These are phyloP conservation scores for Eremophila alpestris DNA, from an alignment of 2,797 vertebrate species.

Conservation along the genomic window DNA sequence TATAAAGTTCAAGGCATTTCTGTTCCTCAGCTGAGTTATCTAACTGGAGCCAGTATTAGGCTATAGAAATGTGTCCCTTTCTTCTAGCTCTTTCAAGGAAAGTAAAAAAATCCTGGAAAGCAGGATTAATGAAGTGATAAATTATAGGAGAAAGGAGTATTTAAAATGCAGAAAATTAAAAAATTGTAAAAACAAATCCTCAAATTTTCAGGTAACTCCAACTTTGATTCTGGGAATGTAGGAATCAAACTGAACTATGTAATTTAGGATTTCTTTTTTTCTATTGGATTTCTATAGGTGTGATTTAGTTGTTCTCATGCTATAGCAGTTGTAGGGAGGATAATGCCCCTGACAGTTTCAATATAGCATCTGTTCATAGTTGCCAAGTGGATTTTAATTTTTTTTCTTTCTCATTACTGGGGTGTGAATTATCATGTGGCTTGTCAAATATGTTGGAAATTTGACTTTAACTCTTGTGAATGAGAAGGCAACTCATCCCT, in stretches of 20 bases:
- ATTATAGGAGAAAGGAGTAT: background rate
- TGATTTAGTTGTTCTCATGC: background rate
- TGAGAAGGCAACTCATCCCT: background rate
- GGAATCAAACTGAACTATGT: background rate
- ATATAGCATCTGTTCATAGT: background rate
- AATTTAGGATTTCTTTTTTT: background rate
- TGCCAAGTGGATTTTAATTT: background rate
- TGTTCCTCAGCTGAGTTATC: background rate
- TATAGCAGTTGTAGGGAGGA: background rate
- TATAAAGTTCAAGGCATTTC: background rate
- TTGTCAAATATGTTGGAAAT: background rate
- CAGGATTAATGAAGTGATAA: background rate
- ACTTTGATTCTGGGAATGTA: background rate
- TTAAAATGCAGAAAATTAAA: background rate
- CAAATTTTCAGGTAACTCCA: background rate
- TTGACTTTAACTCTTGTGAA: background rate
- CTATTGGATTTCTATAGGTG: background rate
- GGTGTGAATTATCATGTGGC: background rate
- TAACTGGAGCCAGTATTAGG: background rate
- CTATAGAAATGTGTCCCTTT: background rate
- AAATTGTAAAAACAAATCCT: background rate
- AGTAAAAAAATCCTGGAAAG: background rate
- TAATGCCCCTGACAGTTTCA: background rate
- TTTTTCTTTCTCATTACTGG: background rate
- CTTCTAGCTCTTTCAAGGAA: background rate